Percentiles rank a stretch among this genome's conserved stretches.
These are phyloP conservation scores for Phortica magna DNA, from an alignment of 2,888 invertebrate species.

Conservation along the genomic window DNA sequence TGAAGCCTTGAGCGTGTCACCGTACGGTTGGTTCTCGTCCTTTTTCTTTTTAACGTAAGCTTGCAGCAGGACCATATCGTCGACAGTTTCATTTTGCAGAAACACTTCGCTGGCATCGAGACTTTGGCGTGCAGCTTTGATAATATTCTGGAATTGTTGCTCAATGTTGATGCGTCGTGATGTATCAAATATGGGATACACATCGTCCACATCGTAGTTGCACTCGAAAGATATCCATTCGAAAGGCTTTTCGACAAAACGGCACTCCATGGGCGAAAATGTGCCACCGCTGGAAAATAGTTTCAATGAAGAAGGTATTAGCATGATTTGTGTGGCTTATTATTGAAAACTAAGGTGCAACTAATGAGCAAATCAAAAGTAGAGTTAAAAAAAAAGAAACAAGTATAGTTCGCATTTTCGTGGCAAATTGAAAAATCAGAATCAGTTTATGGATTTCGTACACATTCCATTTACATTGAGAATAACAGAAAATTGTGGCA, in stretches of 20 bases:
- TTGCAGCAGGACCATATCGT: conserved; percentile 83
- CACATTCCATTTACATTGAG: conserved; percentile 10
- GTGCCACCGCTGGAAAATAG: conserved; percentile 77
- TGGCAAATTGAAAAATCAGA: not conserved
- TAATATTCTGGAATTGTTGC: conserved; percentile 72
- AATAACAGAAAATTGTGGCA: conserved; percentile 8
- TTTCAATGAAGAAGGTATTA: not conserved
- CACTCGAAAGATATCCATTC: conserved; percentile 89
- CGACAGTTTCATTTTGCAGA: conserved; percentile 85
- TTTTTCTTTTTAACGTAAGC: conserved; percentile 81
- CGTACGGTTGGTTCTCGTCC: conserved; percentile 6
- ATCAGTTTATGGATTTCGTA: conserved; percentile 8
- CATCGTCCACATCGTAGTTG: conserved; percentile 86
- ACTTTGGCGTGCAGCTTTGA: conserved; percentile 63
- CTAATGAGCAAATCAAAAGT: conserved; percentile 44
- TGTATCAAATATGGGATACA: conserved; percentile 84
- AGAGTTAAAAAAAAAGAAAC: conserved; percentile 29
- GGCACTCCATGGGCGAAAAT: conserved; percentile 86
- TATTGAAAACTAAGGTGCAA: conserved; percentile 50
- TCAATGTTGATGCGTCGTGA: conserved; percentile 77
- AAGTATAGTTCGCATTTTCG: not conserved
- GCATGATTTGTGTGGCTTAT: conserved; percentile 16
- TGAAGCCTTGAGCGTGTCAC: conserved; percentile 79
- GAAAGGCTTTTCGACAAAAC: conserved; percentile 84
- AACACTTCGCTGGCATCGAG: conserved; percentile 84